Conservation (phyloP, 2,888 invertebrate species). For the Danaus chrysippus region DNA sequence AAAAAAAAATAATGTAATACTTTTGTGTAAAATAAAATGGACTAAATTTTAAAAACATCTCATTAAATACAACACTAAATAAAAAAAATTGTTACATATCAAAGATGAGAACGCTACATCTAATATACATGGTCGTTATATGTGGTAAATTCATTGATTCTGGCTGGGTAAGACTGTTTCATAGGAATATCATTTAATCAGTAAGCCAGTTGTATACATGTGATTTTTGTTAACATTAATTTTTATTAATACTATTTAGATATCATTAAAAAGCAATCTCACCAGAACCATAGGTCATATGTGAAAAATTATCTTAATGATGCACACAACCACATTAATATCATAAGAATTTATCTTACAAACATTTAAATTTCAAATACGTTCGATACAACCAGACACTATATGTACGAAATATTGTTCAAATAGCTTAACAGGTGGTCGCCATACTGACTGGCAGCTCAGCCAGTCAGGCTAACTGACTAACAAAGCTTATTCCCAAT, state of each 20-base stretch:
- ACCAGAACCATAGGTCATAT: background rate
- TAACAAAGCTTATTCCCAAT: background rate
- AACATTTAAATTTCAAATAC: constrained; percentile 12
- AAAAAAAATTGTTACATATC: background rate
- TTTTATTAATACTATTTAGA: background rate
- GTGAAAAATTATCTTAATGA: background rate
- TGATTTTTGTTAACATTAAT: background rate
- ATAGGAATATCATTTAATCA: background rate
- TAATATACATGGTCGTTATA: constrained; percentile 1
- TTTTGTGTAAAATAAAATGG: background rate
- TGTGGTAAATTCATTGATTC: background rate
- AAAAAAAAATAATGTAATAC: too few species aligned
- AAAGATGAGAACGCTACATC: background rate
- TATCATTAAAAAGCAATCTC: background rate
- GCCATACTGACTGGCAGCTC: background rate
- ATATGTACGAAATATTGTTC: constrained; percentile 5
- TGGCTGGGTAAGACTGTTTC: background rate
- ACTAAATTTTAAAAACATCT: background rate
- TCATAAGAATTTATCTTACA: constrained; percentile 8
- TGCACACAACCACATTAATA: constrained; percentile 14
- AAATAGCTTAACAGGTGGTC: background rate
- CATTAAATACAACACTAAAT: background rate
- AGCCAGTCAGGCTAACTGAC: background rate
- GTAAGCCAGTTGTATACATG: too few species aligned
- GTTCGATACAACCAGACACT: constrained; percentile 26